Evolutionary conservation across 2,888 invertebrate species (phyloP).

Genomic region (Drosophila kanekoi): DNA sequence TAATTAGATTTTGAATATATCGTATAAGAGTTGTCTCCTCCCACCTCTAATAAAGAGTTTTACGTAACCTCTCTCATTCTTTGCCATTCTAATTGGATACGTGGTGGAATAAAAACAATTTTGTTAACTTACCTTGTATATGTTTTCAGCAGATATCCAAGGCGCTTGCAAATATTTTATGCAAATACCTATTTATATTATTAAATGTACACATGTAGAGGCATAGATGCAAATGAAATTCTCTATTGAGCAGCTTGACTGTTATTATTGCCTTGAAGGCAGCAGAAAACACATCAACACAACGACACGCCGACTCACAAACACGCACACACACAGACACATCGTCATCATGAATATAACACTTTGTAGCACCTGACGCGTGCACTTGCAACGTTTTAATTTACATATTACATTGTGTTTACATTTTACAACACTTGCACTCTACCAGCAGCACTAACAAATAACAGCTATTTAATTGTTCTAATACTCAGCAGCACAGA

Average conservation of each 20-base stretch:
- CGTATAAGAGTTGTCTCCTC: no score
- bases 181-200: constrained; percentile 19
- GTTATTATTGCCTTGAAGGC: constrained; percentile 24
- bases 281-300: constrained; percentile 1
- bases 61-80: background rate
- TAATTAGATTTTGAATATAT: no score
- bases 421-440: constrained; percentile 28
- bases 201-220: background rate
- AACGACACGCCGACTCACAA: background rate
- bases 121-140: background rate
- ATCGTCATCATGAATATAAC: constrained; percentile 21
- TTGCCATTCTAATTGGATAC: background rate
- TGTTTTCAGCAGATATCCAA: background rate
- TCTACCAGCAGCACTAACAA: constrained; percentile 13
- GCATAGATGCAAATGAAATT: constrained; percentile 7
- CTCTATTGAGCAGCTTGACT: constrained; percentile 21
- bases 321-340: constrained; percentile 7
- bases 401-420: constrained; percentile 34
- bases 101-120: background rate
- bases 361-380: constrained; percentile 12
- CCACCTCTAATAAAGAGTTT: no score
- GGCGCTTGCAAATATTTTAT: constrained; percentile 13
- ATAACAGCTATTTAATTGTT: constrained; percentile 28
- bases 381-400: constrained; percentile 33
- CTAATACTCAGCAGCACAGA: constrained; percentile 8